A percentile compares a stretch with the other conserved stretches of the same genome.
Evolutionary conservation across 2,888 invertebrate species (phyloP).

Genomic region (Zygothrica quintamaculata): DNA sequence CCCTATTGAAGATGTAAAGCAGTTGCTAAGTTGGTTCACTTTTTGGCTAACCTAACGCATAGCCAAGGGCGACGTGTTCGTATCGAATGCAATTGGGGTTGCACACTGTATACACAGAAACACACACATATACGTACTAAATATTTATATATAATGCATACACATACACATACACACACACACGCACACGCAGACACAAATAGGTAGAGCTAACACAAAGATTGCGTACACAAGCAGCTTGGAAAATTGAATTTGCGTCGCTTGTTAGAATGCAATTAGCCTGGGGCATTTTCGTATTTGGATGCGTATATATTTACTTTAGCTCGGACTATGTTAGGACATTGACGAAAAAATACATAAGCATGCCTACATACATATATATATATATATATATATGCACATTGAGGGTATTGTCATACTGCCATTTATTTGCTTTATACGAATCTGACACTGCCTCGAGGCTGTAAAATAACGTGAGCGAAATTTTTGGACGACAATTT

Average conservation of each 20-base stretch:
- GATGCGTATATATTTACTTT: conserved; percentile 62
- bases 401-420: conserved; percentile 1
- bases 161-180: background rate
- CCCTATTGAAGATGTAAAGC: conserved; percentile 46
- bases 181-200: background rate
- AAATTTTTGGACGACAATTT: conserved; percentile 22
- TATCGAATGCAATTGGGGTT: conserved; percentile 70
- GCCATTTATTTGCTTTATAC: conserved; percentile 31
- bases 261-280: conserved; percentile 84
- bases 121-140: too few species aligned
- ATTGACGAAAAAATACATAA: conserved; percentile 58
- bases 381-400: background rate
- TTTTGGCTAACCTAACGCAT: conserved; percentile 8
- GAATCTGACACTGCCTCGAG: conserved; percentile 23
- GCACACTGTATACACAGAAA: conserved; percentile 29
- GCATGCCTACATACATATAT: background rate
- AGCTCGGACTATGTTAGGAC: conserved; percentile 37
- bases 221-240: conserved; percentile 68
- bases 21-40: conserved; percentile 5
- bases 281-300: conserved; percentile 61
- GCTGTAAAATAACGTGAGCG: conserved; percentile 3
- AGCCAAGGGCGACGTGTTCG: conserved; percentile 58
- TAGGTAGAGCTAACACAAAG: conserved; percentile 9
- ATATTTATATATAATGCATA: too few species aligned
- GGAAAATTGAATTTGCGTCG: conserved; percentile 81